Percentiles rank a stretch among this genome's conserved stretches.
Evolutionary conservation across 1,140 invertebrate species (phyloP).

Genomic region (Melanaphis sacchari): DNA sequence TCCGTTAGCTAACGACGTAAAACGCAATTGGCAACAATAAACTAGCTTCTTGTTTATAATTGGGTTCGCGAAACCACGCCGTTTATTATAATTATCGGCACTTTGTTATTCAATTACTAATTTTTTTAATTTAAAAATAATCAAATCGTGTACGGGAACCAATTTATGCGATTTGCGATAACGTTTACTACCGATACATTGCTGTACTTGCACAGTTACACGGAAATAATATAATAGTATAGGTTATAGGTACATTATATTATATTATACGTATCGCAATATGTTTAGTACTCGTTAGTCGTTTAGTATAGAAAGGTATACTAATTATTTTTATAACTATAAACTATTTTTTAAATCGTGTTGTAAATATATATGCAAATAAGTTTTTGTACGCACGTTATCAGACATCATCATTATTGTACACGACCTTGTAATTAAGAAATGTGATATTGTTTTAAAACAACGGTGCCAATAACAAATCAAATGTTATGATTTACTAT

Average conservation of each 20-base stretch:
- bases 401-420: slow-evolving; percentile 20
- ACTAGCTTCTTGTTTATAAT: neutral
- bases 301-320: neutral
- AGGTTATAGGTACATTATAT: neutral
- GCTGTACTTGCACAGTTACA: neutral
- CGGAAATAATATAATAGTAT: neutral
- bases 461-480: slow-evolving; percentile 9
- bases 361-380: slow-evolving; percentile 25
- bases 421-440: slow-evolving; percentile 8
- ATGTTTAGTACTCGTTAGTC: slow-evolving; percentile 20
- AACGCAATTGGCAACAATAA: neutral
- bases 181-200: neutral
- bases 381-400: neutral
- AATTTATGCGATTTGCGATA: neutral
- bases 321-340: slow-evolving; percentile 25
- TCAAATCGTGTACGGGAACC: neutral
- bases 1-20: slow-evolving; percentile 3
- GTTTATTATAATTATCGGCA: slow-evolving; percentile 10
- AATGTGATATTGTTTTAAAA: slow-evolving; percentile 22
- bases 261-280: neutral
- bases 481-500: slow-evolving; percentile 28
- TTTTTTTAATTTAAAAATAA: slow-evolving; percentile 41
- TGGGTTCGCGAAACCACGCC: neutral
- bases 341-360: neutral
- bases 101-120: slow-evolving; percentile 7